Evolutionary conservation across 2,113 vertebrate species (phyloP), one percentile per base, ranked within the genome.

Genomic region (Melospiza georgiana): DNA sequence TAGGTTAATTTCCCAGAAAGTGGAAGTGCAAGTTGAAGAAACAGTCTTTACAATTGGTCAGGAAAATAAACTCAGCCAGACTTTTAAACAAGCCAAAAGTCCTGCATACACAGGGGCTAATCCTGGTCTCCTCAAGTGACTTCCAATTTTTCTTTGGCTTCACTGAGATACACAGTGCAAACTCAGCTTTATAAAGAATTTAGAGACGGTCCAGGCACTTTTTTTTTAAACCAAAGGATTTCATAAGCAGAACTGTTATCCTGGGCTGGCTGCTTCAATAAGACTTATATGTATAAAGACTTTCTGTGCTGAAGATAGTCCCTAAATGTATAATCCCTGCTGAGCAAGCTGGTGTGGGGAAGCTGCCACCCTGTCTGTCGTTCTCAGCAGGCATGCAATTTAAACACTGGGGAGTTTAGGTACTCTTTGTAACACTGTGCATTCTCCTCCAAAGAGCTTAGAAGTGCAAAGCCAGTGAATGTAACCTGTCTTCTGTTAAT

Each of bases 221-320:
- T 87, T 84, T 66, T 93, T 84, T 57, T 28, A 63, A 84, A 93
- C 33, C 27, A 79, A 66, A 88, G 41, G 44, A 79, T 76, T 95
- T 93, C 16, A 84, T 73, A 90, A 96, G 81, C 67, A 90, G 73
- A 92, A 81, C 61, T 93, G 86, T 86, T 87, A 91, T 91, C 71
- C 79, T 27, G 49, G 65, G n/a, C 30, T 78, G 66, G 55, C 18
- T 73, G 24, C 75, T 91, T 93, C 89, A 86, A 90, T 76, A 73
- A 52, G 68, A 74, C 25, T 93, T 89, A 58, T 10, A 58, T 10
- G 2, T 73, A 61, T 39, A 87, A 97, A 95, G 76, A 30, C 35
- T 78, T 88, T 61, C 80, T 65, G 72, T 77, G 61, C 82, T 62
- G 69, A 93, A 63, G 87, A 76, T 80, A 89, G 77, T 55, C 61